These are phyloP conservation scores for Leuctra nigra DNA, from an alignment of 2,888 invertebrate species.

Conservation along the genomic window DNA sequence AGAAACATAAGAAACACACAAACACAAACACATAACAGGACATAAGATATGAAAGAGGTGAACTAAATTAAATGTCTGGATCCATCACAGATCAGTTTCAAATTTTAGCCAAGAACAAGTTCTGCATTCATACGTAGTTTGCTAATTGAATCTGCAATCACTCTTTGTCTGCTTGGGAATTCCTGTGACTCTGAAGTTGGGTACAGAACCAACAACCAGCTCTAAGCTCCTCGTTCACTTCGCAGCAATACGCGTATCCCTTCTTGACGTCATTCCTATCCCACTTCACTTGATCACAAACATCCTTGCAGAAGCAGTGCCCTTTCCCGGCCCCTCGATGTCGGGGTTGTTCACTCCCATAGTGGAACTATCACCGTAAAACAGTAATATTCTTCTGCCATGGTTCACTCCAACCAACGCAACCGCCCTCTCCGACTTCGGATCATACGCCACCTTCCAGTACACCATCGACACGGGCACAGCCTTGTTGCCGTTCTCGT, in stretches of 20 bases:
- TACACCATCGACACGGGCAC: slow-evolving; percentile 51
- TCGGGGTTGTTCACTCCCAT: slow-evolving; percentile 22
- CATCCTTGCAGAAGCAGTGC: slow-evolving; percentile 34
- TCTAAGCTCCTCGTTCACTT: slow-evolving; percentile 50
- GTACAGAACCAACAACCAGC: slow-evolving; percentile 47
- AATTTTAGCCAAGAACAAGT: too few species aligned
- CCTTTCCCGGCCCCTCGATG: neutral
- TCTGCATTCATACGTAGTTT: too few species aligned
- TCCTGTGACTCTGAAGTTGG: slow-evolving; percentile 44
- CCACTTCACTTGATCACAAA: slow-evolving; percentile 35
- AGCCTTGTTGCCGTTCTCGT: slow-evolving; percentile 41
- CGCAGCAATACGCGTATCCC: slow-evolving; percentile 58
- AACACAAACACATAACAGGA: too few species aligned
- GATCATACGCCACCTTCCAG: slow-evolving; percentile 45
- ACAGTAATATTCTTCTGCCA: too few species aligned
- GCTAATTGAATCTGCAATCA: too few species aligned
- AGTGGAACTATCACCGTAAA: too few species aligned
- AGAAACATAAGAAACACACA: too few species aligned
- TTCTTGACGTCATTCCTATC: slow-evolving; percentile 38
- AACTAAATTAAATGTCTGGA: too few species aligned
- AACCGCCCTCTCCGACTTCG: slow-evolving; percentile 3
- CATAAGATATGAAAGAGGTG: too few species aligned
- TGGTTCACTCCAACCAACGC: slow-evolving; percentile 14
- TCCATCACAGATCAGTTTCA: too few species aligned
- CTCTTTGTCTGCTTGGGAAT: too few species aligned